Evolutionary conservation across 2,113 vertebrate genomes (phyloP).

Genomic region (Trinectes maculatus): DNA sequence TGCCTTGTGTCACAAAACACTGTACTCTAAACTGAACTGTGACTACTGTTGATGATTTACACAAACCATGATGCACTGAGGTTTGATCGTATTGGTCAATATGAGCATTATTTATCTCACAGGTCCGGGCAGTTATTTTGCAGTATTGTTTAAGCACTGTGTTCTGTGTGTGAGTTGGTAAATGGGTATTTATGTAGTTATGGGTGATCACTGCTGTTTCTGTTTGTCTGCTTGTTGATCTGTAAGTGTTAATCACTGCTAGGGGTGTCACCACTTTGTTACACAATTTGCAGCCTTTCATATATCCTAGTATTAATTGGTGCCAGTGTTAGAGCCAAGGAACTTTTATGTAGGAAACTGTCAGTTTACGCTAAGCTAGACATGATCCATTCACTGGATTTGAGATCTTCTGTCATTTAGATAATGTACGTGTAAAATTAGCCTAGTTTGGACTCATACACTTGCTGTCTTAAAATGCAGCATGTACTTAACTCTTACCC

Average conservation of each 20-base stretch:
- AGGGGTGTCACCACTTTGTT: background rate
- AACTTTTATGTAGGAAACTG: background rate
- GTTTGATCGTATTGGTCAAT: slow-evolving; percentile 1
- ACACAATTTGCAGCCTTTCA: background rate
- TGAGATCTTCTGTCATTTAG: background rate
- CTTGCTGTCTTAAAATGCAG: background rate
- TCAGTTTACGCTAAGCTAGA: background rate
- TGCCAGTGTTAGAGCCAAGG: background rate
- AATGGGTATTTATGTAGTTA: background rate
- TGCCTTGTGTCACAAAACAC: slow-evolving; percentile 24
- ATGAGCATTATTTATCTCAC: background rate
- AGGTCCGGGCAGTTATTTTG: background rate
- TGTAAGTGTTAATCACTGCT: too few relatives aligned
- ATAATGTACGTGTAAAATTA: background rate
- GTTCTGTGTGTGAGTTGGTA: background rate
- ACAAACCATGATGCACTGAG: slow-evolving; percentile 24
- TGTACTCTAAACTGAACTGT: slow-evolving; percentile 11
- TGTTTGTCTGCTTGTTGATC: background rate
- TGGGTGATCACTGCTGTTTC: background rate
- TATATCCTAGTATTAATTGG: background rate
- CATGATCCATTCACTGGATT: background rate
- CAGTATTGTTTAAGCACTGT: background rate
- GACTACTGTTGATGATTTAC: slow-evolving; percentile 22
- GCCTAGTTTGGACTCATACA: background rate
- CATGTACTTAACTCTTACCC: background rate